phyloP scores from a whole-genome alignment of 2,113 vertebrate species.

The Anas platyrhynchos region DNA sequence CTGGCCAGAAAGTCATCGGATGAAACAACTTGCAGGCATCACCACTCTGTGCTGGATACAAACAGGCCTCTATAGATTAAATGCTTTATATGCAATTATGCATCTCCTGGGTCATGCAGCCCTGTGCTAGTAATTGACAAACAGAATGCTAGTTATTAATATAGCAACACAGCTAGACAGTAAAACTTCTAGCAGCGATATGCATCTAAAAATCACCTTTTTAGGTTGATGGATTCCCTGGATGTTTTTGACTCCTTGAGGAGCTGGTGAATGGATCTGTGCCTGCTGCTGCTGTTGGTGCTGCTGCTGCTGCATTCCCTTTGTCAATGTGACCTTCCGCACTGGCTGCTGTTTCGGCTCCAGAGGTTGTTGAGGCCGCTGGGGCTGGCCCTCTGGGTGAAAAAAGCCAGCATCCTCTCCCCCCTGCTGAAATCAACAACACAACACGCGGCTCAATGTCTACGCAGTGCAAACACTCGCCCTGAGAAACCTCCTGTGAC shows the following conservation, averaged over 20 bases:
- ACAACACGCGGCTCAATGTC: conserved; percentile 64
- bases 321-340: conserved; percentile 91
- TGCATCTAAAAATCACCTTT: conserved; percentile 74
- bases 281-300: conserved; percentile 73
- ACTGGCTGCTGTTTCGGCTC: conserved; percentile 82
- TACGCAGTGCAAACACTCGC: not conserved
- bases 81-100: conserved; percentile 41
- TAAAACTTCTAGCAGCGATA: conserved; percentile 13
- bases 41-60: conserved; percentile 8
- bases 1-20: conserved; percentile 5
- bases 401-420: conserved; percentile 80
- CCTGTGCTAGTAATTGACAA: conserved; percentile 4
- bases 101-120: conserved; percentile 43
- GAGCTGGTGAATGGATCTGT: conserved; percentile 69
- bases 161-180: conserved; percentile 39
- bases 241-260: conserved; percentile 83
- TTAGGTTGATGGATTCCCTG: conserved; percentile 80
- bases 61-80: conserved; percentile 13
- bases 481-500: not conserved
- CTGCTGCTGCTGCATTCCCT: conserved; percentile 73
- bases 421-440: conserved; percentile 81
- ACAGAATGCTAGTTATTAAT: conserved; percentile 27
- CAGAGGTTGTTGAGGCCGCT: conserved; percentile 73
- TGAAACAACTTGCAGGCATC: not conserved
- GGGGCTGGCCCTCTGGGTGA: conserved; percentile 76